A percentile compares a stretch with the other conserved stretches of the same genome.
These are phyloP conservation scores for Ptychobarbus kaznakovi DNA, from an alignment of 2,797 vertebrate genomes.

Conservation along the genomic window DNA sequence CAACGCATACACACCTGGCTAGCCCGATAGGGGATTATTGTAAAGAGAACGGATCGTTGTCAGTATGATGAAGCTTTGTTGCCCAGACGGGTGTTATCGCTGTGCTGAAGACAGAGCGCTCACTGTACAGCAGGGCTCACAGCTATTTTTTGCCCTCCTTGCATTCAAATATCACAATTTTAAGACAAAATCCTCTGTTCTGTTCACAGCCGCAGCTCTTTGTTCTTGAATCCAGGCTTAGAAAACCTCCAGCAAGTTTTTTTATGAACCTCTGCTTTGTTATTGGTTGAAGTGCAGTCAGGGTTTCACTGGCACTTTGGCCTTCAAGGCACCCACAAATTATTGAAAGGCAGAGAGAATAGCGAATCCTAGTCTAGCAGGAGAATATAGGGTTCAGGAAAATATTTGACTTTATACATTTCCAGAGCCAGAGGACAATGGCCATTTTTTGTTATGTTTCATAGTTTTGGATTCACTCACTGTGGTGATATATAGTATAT, in stretches of 20 bases:
- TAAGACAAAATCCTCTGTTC: conserved; percentile 19
- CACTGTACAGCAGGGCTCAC: background rate
- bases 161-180: conserved; percentile 13
- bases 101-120: background rate
- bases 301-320: conserved; percentile 4
- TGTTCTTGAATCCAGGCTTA: conserved; percentile 9
- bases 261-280: conserved; percentile 20
- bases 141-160: background rate
- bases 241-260: conserved; percentile 31
- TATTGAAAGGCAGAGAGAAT: background rate
- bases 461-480: conserved; percentile 6
- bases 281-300: background rate
- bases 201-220: conserved; percentile 20
- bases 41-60: background rate
- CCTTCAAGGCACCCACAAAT: conserved; percentile 33
- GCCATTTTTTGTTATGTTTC: background rate
- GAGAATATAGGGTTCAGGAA: background rate
- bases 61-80: conserved; percentile 18
- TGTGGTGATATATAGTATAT: background rate
- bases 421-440: conserved; percentile 15
- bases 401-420: conserved; percentile 13
- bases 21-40: background rate
- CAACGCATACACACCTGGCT: background rate
- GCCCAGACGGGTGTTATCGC: background rate
- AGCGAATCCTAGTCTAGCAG: background rate